Evolutionary conservation across 1,140 invertebrate genomes (phyloP).

Genomic region (Idris sp.): DNA sequence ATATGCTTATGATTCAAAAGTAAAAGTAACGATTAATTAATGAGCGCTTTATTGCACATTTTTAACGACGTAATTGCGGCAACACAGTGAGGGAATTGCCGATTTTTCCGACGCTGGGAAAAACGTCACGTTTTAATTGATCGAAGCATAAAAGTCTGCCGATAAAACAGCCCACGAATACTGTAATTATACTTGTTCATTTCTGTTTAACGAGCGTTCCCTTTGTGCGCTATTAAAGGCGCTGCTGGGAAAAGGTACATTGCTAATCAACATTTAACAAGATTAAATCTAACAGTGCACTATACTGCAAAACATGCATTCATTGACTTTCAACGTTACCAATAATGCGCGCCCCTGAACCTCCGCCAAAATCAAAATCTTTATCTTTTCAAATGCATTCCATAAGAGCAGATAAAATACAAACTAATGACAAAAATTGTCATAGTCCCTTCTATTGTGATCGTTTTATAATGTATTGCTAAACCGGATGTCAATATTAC

Average conservation of each 20-base stretch:
- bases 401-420: conserved; percentile 10
- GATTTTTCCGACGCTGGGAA: conserved; percentile 21
- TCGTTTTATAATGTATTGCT: conserved; percentile 14
- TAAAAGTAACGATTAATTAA: conserved; percentile 35
- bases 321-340: conserved; percentile 18
- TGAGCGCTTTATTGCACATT: conserved; percentile 4
- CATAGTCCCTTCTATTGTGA: no score
- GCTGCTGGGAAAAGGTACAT: conserved; percentile 42
- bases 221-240: conserved; percentile 41
- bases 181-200: conserved; percentile 38
- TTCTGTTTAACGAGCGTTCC: conserved; percentile 52
- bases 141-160: conserved; percentile 3
- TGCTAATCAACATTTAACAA: conserved; percentile 42
- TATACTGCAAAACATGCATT: conserved; percentile 15
- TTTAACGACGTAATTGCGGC: conserved; percentile 3
- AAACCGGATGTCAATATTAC: conserved; percentile 11
- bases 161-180: conserved; percentile 27
- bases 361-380: conserved; percentile 15
- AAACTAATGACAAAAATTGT: conserved; percentile 2
- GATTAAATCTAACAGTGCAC: conserved; percentile 33
- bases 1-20: conserved; percentile 15
- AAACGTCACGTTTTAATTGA: conserved; percentile 24
- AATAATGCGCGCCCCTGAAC: background rate
- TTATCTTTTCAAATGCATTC: background rate
- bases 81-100: background rate